Evolutionary conservation across 2,113 vertebrate species (phyloP).

Genomic region (Ptilonorhynchus violaceus): DNA sequence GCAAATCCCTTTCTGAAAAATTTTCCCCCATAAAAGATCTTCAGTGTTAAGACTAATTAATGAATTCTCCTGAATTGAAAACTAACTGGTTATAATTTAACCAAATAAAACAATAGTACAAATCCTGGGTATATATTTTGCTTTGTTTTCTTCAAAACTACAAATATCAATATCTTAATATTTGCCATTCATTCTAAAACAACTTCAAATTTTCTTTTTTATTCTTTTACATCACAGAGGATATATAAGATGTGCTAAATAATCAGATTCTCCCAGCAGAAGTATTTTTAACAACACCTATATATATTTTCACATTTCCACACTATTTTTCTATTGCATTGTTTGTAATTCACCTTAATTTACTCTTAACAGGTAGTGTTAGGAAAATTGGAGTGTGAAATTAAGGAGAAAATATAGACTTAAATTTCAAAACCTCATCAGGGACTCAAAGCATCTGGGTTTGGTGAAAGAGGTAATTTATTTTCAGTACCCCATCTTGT

Average conservation of each 20-base stretch:
- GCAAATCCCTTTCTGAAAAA: background rate
- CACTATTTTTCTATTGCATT: background rate
- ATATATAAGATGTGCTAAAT: accelerated
- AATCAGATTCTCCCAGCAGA: background rate
- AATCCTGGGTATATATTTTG: background rate
- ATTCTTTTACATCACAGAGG: background rate
- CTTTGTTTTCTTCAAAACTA: background rate
- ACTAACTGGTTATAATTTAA: background rate
- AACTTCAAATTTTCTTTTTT: background rate
- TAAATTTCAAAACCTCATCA: background rate
- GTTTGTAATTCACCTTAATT: background rate
- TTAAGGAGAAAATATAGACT: background rate
- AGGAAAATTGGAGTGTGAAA: background rate
- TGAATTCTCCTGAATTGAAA: background rate
- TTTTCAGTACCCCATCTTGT: background rate
- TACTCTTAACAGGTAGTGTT: background rate
- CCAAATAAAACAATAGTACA: background rate
- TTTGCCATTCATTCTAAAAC: background rate
- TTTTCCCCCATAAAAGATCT: accelerated
- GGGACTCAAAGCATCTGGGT: background rate
- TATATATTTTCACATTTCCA: background rate
- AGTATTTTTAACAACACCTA: background rate
- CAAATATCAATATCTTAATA: background rate
- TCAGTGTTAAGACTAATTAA: background rate
- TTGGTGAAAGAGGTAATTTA: background rate